phyloP scores from a whole-genome alignment of 2,888 invertebrate species.

The Dicyrtomina minuta region DNA sequence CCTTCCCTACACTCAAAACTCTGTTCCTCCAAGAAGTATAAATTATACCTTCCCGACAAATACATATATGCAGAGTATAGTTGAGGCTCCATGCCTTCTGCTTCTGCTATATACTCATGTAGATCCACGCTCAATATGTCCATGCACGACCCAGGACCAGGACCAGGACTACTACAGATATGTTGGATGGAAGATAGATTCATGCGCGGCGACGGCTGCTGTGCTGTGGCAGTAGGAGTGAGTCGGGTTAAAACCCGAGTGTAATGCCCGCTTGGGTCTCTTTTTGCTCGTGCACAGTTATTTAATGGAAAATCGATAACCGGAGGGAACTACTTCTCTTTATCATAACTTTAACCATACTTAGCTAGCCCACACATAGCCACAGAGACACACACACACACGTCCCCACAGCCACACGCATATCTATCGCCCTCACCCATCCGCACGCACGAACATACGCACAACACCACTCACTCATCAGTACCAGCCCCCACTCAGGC shows the following conservation, averaged over 20 bases:
- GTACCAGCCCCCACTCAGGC: too few relatives aligned
- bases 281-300: constrained; percentile 39
- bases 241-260: constrained; percentile 37
- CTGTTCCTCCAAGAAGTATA: too few relatives aligned
- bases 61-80: too few relatives aligned
- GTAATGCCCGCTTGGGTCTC: constrained; percentile 42
- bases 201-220: constrained; percentile 33
- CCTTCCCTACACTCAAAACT: too few relatives aligned
- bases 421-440: neutral
- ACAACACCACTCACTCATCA: constrained; percentile 1
- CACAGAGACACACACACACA: neutral
- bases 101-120: neutral
- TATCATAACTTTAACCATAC: constrained; percentile 35
- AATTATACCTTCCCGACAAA: too few relatives aligned
- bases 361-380: constrained; percentile 10
- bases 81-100: too few relatives aligned
- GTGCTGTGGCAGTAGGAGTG: constrained; percentile 25
- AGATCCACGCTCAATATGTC: too few relatives aligned
- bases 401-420: neutral
- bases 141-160: too few relatives aligned
- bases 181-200: constrained; percentile 25
- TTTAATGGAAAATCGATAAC: constrained; percentile 50
- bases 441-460: constrained; percentile 1
- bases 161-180: too few relatives aligned
- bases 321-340: constrained; percentile 40